Evolutionary conservation across 2,797 vertebrate genomes (phyloP).

Genomic region (Myotis findleyi): DNA sequence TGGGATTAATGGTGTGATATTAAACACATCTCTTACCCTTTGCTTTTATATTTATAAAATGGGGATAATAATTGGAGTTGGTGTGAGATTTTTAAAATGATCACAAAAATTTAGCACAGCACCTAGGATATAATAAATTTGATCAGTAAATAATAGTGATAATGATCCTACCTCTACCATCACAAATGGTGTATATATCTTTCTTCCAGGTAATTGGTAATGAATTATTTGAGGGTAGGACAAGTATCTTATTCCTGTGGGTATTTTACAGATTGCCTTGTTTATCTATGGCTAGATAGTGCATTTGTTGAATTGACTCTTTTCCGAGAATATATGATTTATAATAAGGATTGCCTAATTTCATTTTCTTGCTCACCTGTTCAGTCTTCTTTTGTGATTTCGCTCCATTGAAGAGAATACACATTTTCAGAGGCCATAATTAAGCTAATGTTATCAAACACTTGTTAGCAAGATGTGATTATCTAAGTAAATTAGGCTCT

Average conservation of each 20-base stretch:
- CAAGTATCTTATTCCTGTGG: neutral
- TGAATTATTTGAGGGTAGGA: neutral
- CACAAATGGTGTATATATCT: neutral
- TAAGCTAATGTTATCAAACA: neutral
- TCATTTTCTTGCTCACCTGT: neutral
- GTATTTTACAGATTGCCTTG: neutral
- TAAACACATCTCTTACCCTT: neutral
- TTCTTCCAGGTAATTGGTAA: neutral
- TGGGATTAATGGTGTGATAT: neutral
- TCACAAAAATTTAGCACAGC: neutral
- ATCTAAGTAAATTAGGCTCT: slow-evolving; percentile 10
- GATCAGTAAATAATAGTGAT: neutral
- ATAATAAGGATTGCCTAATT: neutral
- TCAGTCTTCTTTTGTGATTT: slow-evolving; percentile 31
- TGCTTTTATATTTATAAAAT: neutral
- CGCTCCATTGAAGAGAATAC: neutral
- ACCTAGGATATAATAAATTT: neutral
- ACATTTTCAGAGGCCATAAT: neutral
- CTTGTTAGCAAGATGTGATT: neutral
- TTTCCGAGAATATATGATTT: slow-evolving; percentile 11
- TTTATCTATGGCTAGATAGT: no score
- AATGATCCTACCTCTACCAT: neutral
- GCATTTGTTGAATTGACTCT: neutral
- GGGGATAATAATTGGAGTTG: neutral
- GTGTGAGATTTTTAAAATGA: neutral